A percentile compares a stretch with the other conserved stretches of the same genome.
Conservation (phyloP, 2,113 vertebrate genomes). For the Callipepla squamata region DNA sequence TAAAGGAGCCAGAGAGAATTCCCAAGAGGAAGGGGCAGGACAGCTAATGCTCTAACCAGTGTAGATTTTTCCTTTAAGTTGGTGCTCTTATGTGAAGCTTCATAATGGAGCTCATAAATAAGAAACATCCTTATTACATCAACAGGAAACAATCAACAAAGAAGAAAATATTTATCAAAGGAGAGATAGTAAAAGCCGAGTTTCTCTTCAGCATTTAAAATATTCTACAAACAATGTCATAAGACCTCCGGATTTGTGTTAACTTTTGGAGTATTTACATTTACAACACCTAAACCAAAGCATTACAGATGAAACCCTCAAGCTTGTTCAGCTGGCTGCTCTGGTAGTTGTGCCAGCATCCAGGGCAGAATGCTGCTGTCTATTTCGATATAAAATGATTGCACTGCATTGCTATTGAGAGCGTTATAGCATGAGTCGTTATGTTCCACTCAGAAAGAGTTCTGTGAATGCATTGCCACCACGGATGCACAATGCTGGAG, state of each 20-base stretch:
- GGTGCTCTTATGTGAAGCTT: neutral
- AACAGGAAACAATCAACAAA: neutral
- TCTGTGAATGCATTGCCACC: neutral
- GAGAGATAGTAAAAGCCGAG: neutral
- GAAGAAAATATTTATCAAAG: neutral
- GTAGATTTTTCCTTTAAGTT: neutral
- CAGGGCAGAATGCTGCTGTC: neutral
- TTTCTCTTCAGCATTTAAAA: neutral
- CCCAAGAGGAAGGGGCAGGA: neutral
- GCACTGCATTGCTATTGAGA: neutral
- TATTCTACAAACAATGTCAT: neutral
- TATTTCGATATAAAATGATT: neutral
- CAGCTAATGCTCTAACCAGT: neutral
- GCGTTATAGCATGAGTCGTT: neutral
- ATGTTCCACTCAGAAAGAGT: neutral
- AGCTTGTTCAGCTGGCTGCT: too few species aligned
- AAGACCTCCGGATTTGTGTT: neutral
- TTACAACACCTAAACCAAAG: neutral
- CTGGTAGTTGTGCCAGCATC: neutral
- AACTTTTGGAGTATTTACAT: neutral
- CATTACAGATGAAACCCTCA: neutral
- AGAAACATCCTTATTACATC: neutral
- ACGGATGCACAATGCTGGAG: neutral
- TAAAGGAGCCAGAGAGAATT: neutral
- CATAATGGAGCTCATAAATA: neutral